A percentile compares a stretch with the other conserved stretches of the same genome.
These are phyloP conservation scores for Aulostomus chinensis DNA, from an alignment of 2,797 vertebrate genomes.

Conservation along the genomic window DNA sequence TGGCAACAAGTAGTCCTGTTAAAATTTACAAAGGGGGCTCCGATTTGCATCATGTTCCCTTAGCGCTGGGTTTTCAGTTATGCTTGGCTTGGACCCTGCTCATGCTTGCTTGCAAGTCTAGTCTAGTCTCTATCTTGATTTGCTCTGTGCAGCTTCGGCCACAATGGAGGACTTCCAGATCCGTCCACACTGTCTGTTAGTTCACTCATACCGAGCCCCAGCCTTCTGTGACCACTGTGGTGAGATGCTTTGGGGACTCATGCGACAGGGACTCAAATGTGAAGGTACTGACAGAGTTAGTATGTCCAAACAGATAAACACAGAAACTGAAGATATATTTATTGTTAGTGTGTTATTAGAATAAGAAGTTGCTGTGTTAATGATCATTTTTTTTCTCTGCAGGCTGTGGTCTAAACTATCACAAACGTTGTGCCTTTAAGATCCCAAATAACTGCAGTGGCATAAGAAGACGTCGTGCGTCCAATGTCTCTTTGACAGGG, in stretches of 20 bases:
- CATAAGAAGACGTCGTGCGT: slow-evolving; percentile 88
- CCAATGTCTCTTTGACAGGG: slow-evolving; percentile 92
- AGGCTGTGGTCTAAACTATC: slow-evolving; percentile 98
- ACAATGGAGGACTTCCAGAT: slow-evolving; percentile 98
- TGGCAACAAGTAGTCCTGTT: too few relatives aligned
- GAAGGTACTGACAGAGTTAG: slow-evolving; percentile 85
- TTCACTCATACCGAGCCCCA: slow-evolving; percentile 94
- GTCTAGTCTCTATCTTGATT: too few relatives aligned
- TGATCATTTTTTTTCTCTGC: slow-evolving; percentile 13
- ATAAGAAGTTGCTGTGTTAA: too few relatives aligned
- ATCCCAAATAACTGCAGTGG: slow-evolving; percentile 98
- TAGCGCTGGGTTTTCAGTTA: too few relatives aligned
- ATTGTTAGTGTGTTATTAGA: too few relatives aligned
- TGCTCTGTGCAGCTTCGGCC: slow-evolving; percentile 86
- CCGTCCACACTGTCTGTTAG: slow-evolving; percentile 92
- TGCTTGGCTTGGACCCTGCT: too few relatives aligned
- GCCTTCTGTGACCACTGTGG: slow-evolving; percentile 98
- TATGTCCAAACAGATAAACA: too few relatives aligned
- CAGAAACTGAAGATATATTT: too few relatives aligned
- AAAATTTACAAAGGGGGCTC: too few relatives aligned
- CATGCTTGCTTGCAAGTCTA: too few relatives aligned
- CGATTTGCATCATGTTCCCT: too few relatives aligned
- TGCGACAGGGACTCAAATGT: slow-evolving; percentile 96
- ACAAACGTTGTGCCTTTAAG: slow-evolving; percentile 98
- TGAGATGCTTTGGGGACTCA: slow-evolving; percentile 97